Percentiles rank a stretch among this genome's conserved stretches.
phyloP scores from a whole-genome alignment of 2,888 invertebrate genomes.

The Papilio protenor region DNA sequence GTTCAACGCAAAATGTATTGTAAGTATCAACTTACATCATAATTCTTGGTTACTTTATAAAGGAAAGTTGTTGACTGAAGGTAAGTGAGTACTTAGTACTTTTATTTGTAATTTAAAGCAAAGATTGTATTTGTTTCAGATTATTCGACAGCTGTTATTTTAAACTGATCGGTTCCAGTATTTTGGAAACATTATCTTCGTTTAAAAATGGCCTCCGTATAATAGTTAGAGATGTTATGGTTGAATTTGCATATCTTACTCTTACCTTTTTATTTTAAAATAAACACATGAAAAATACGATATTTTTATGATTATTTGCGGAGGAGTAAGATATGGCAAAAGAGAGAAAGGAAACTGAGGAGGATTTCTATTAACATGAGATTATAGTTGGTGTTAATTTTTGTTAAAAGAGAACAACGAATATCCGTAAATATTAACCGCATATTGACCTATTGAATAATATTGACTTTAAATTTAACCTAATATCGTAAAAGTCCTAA shows the following conservation, averaged over 20 bases:
- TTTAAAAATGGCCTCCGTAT: conserved; percentile 28
- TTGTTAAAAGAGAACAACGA: too few relatives aligned
- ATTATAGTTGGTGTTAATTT: too few relatives aligned
- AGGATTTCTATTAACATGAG: too few relatives aligned
- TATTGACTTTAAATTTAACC: not conserved
- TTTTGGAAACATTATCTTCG: conserved; percentile 15
- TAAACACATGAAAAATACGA: not conserved
- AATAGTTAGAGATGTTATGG: not conserved
- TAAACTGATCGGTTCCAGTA: conserved; percentile 37
- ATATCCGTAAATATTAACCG: too few relatives aligned
- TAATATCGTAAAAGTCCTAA: not conserved
- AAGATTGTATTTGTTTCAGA: conserved; percentile 43
- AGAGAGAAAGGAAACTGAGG: too few relatives aligned
- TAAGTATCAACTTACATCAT: conserved; percentile 27
- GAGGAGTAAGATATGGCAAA: not conserved
- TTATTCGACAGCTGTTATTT: conserved; percentile 40
- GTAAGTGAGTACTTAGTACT: conserved; percentile 37
- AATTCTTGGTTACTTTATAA: conserved; percentile 25
- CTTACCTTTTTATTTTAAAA: not conserved
- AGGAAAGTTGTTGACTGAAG: conserved; percentile 42
- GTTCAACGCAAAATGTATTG: not conserved
- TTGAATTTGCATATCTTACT: conserved; percentile 3
- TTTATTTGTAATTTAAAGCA: conserved; percentile 37
- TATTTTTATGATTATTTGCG: not conserved
- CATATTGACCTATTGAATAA: too few relatives aligned